Conservation (phyloP, 2,888 invertebrate species). For the Ceriagrion tenellum region DNA sequence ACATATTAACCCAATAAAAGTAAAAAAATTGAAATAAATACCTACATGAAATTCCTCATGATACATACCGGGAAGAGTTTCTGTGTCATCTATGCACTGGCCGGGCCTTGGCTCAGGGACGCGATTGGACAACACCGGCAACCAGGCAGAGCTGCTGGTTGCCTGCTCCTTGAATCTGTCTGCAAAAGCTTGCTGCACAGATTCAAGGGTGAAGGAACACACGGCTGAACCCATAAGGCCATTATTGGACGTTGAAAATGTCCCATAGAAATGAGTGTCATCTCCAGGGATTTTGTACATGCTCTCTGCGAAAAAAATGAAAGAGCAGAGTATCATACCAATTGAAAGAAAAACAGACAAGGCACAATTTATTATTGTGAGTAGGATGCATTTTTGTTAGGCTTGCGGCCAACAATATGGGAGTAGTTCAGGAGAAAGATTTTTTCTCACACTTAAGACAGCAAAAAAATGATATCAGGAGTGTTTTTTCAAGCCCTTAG, state of each 20-base stretch:
- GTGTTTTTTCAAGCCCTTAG: too few species aligned
- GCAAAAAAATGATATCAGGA: too few species aligned
- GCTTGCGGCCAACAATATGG: too few species aligned
- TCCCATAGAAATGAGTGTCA: slow-evolving; percentile 83
- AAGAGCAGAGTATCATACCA: slow-evolving; percentile 4
- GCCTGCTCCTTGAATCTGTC: slow-evolving; percentile 87
- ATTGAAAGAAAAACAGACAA: too few species aligned
- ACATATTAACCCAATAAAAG: too few species aligned
- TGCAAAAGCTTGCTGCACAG: slow-evolving; percentile 84
- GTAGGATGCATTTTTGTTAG: too few species aligned
- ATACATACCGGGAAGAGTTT: slow-evolving; percentile 79
- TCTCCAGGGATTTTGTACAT: slow-evolving; percentile 84
- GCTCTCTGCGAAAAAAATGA: slow-evolving; percentile 80
- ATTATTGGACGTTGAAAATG: slow-evolving; percentile 85
- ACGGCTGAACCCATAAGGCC: slow-evolving; percentile 86
- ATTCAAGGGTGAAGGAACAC: slow-evolving; percentile 84
- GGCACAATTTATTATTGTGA: too few species aligned
- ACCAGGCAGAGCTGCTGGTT: slow-evolving; percentile 84
- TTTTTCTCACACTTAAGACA: too few species aligned
- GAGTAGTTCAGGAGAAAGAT: too few species aligned
- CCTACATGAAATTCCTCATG: too few species aligned
- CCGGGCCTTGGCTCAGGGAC: slow-evolving; percentile 85
- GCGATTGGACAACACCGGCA: slow-evolving; percentile 83
- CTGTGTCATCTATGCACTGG: slow-evolving; percentile 84
- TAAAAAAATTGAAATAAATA: too few species aligned